phyloP scores from a whole-genome alignment of 1,140 invertebrate species.

The Orussus abietinus region DNA sequence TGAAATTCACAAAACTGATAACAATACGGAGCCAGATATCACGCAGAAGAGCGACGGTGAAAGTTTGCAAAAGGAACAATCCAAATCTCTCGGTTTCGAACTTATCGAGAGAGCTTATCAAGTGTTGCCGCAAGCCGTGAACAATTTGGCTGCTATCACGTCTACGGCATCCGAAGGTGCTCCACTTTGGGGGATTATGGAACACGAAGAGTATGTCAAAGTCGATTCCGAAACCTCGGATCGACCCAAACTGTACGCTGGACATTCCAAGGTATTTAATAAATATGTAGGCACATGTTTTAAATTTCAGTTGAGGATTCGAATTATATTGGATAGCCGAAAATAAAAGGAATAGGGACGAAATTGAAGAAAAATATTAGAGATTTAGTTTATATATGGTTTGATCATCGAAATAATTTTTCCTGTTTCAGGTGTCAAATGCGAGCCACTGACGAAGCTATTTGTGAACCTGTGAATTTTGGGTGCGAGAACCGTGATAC shows the following conservation, averaged over 20 bases:
- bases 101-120: conserved; percentile 46
- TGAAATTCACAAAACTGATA: no score
- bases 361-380: no score
- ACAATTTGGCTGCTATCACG: conserved; percentile 45
- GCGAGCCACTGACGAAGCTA: conserved; percentile 43
- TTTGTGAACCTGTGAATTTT: no score
- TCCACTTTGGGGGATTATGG: conserved; percentile 50
- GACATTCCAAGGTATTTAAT: conserved; percentile 39
- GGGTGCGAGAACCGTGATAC: no score
- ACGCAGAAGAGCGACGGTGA: conserved; percentile 19
- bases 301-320: no score
- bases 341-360: no score
- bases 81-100: no score
- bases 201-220: conserved; percentile 42
- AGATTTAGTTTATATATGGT: no score
- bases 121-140: conserved; percentile 49
- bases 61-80: not conserved
- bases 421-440: conserved; percentile 43
- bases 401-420: no score
- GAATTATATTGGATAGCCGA: no score
- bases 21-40: conserved; percentile 10
- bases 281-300: no score
- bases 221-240: conserved; percentile 10
- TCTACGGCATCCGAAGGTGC: conserved; percentile 40
- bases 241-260: conserved; percentile 31